Base-by-base conservation (phyloP, 2,888 invertebrate species). In the Meteorus cinctellus region DNA sequence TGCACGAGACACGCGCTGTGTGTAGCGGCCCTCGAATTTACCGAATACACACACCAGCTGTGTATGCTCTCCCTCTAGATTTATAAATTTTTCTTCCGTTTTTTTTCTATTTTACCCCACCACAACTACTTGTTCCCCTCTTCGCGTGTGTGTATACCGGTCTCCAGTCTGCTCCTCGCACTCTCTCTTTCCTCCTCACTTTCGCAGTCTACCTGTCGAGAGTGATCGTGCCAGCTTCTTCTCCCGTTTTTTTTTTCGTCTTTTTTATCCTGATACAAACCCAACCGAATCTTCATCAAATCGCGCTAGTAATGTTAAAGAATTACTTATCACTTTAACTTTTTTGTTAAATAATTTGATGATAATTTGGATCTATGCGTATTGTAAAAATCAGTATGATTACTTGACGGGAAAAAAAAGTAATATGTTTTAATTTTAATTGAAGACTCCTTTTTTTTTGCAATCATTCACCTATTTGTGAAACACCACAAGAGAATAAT, bases 1-100 rank as follows among this genome's bases (percentile, higher is more conserved):
- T 69, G 71, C 76, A 75, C 71, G 78, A 77, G 79, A 78, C 55
- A 55, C 55, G 78, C 80, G 77, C 75, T 77, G 76, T 69, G 76
- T 74, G 72, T 79, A 69, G 72, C 72, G 48, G 71, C 55, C 68
- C 75, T 74, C 79, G 81, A 78, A 77, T 74, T 74, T 77, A 78
- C 78, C 80, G 81, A 78, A 77, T 78, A 73, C 74, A 71, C 59
- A 67, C 63, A 66, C 67, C 60, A 60, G 65, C 70, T 67, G 68
- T 65, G 48, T 63, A 45, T 45, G 31, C 36, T 73, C 66, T 73
- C 66, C 59, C 67, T 41, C 74, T 48, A 14, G 34, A 19, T 27
- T 27, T 51, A 31, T 48, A 48, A 41, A 41, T 19, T 24, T 31
- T 24, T 69, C 29, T 36, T 55, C 19, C n/a, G 16, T 16, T 12